A percentile compares a stretch with the other conserved stretches of the same genome.
These are phyloP conservation scores for Cabera pusaria DNA, from an alignment of 2,888 invertebrate species.

Conservation along the genomic window DNA sequence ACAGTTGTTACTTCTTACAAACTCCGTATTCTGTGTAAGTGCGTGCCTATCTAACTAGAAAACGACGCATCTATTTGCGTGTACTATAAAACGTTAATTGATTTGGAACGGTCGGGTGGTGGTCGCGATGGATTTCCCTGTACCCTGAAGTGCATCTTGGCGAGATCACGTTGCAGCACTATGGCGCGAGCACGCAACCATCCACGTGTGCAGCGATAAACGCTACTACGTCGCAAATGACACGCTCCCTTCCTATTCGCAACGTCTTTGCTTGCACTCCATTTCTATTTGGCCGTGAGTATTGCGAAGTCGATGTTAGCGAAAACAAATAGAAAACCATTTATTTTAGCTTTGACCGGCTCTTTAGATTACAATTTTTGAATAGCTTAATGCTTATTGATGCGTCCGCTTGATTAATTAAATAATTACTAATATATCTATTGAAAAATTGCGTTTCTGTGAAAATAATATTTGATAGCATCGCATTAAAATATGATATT, in stretches of 20 bases:
- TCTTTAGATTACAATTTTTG: conserved; percentile 15
- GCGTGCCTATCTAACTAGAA: not conserved
- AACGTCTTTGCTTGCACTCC: conserved; percentile 43
- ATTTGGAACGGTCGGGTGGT: conserved; percentile 18
- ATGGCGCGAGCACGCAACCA: conserved; percentile 50
- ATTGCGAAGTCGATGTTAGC: conserved; percentile 21
- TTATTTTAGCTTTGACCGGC: conserved; percentile 20
- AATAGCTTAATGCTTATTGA: conserved; percentile 6
- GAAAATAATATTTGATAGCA: no score
- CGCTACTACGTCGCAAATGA: conserved; percentile 52
- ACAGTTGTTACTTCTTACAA: no score
- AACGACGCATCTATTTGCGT: conserved; percentile 5
- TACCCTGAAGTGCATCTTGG: conserved; percentile 36
- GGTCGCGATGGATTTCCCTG: conserved; percentile 25
- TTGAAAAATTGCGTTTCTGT: no score
- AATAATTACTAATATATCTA: no score
- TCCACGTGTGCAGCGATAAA: conserved; percentile 61
- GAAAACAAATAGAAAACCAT: conserved; percentile 30
- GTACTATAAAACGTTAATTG: conserved; percentile 9
- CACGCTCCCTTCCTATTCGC: conserved; percentile 18
- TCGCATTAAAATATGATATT: conserved; percentile 1
- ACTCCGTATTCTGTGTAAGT: not conserved
- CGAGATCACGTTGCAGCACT: conserved; percentile 54
- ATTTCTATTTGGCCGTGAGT: conserved; percentile 24
- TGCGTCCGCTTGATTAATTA: no score